Conservation (phyloP, 1,140 invertebrate species). For the Schmidtea mediterranea region DNA sequence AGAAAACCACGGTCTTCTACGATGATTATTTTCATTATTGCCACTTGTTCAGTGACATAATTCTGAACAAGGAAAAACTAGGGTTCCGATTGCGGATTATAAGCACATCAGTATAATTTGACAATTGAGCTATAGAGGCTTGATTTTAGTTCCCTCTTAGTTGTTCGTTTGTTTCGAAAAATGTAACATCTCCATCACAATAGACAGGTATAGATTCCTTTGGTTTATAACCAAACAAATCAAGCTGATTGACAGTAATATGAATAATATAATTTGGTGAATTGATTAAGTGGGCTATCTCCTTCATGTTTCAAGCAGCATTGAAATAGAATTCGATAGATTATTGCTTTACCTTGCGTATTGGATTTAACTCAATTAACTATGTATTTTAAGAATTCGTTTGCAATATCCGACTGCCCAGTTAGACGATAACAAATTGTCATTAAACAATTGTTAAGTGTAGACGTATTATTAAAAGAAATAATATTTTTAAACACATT, state of each 20-base stretch:
- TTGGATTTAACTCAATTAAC: not conserved
- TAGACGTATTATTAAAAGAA: not conserved
- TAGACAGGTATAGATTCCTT: too few relatives aligned
- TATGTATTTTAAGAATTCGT: constrained; percentile 5
- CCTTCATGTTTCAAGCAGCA: constrained; percentile 42
- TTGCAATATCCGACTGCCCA: not conserved
- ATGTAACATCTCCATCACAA: too few relatives aligned
- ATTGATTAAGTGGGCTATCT: constrained; percentile 29
- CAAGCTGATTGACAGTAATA: constrained; percentile 14
- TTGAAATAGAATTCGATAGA: not conserved
- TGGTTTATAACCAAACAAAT: too few relatives aligned
- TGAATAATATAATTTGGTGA: constrained; percentile 7
- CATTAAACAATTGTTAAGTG: not conserved
- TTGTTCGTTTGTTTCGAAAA: too few relatives aligned
- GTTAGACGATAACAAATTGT: not conserved
- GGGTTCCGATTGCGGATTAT: too few relatives aligned
- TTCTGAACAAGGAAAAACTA: too few relatives aligned
- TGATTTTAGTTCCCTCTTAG: too few relatives aligned
- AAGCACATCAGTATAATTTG: too few relatives aligned
- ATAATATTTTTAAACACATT: not conserved
- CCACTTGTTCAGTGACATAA: too few relatives aligned
- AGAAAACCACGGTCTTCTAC: too few relatives aligned
- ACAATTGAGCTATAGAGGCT: too few relatives aligned
- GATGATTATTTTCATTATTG: too few relatives aligned
- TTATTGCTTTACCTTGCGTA: not conserved